phyloP scores from a whole-genome alignment of 2,113 vertebrate genomes.

The Anguilla rostrata region DNA sequence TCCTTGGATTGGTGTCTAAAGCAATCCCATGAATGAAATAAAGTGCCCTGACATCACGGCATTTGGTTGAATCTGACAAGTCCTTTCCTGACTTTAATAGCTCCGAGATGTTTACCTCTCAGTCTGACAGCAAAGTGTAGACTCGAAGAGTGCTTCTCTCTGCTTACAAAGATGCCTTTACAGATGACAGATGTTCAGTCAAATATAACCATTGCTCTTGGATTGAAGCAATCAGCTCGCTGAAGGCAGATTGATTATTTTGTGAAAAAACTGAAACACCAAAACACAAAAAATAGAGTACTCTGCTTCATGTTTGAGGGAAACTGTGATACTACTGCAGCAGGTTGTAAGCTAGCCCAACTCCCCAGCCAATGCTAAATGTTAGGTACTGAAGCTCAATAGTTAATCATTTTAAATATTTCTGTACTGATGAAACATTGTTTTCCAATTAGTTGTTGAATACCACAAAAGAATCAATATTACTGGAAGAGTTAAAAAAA shows the following conservation, averaged over 20 bases:
- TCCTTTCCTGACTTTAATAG: neutral
- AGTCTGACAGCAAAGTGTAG: neutral
- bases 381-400: neutral
- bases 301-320: neutral
- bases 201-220: neutral
- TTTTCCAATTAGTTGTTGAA: too few relatives aligned
- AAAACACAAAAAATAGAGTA: neutral
- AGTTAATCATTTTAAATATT: neutral
- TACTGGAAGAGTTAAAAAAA: too few relatives aligned
- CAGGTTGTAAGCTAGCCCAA: neutral
- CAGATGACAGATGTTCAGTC: conserved; percentile 3
- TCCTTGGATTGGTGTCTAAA: conserved; percentile 3
- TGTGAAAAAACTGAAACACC: neutral
- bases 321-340: neutral
- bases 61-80: neutral
- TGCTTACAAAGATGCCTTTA: neutral
- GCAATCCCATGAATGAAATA: neutral
- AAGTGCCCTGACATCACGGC: neutral
- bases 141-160: neutral
- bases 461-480: too few relatives aligned
- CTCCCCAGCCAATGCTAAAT: neutral
- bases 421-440: neutral
- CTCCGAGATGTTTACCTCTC: neutral
- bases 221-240: neutral
- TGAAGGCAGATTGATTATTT: conserved; percentile 7